Percentiles rank a stretch among this genome's conserved stretches.
phyloP scores from a whole-genome alignment of 2,888 invertebrate genomes.

The Toxonevra muliebris region DNA sequence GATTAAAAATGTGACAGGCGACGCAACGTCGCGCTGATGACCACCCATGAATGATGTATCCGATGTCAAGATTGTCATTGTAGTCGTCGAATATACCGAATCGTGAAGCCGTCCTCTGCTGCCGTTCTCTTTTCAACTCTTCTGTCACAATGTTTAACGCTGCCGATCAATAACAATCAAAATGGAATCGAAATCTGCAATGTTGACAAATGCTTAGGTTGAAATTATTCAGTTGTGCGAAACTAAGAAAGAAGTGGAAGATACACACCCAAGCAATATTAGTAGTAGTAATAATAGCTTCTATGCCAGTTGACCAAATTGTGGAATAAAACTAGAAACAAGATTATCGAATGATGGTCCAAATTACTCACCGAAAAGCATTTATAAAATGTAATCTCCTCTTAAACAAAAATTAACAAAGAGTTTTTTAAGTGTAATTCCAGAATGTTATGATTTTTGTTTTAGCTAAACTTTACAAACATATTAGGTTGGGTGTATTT shows the following conservation, averaged over 20 bases:
- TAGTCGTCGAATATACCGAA: background rate
- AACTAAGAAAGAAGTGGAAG: background rate
- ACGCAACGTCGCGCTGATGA: conserved; percentile 58
- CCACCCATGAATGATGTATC: conserved; percentile 57
- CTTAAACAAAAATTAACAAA: no score
- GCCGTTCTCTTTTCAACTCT: background rate
- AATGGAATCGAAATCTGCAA: conserved; percentile 42
- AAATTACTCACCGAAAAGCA: no score
- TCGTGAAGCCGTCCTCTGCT: background rate
- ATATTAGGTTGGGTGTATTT: no score
- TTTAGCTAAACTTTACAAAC: no score
- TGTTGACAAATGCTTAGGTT: conserved; percentile 51
- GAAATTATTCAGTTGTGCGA: conserved; percentile 20
- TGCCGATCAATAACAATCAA: conserved; percentile 58
- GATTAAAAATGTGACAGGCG: conserved; percentile 61
- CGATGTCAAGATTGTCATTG: conserved; percentile 41
- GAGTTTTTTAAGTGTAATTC: no score
- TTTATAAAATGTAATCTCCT: no score
- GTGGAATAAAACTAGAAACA: no score
- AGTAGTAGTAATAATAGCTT: no score
- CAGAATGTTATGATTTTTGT: no score
- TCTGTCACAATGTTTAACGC: conserved; percentile 54
- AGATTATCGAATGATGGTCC: no score
- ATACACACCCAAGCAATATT: no score
- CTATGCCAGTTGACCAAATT: no score